Evolutionary conservation across 2,797 vertebrate genomes (phyloP), one percentile per base, ranked within the genome.

Genomic region (Myotis findleyi): DNA sequence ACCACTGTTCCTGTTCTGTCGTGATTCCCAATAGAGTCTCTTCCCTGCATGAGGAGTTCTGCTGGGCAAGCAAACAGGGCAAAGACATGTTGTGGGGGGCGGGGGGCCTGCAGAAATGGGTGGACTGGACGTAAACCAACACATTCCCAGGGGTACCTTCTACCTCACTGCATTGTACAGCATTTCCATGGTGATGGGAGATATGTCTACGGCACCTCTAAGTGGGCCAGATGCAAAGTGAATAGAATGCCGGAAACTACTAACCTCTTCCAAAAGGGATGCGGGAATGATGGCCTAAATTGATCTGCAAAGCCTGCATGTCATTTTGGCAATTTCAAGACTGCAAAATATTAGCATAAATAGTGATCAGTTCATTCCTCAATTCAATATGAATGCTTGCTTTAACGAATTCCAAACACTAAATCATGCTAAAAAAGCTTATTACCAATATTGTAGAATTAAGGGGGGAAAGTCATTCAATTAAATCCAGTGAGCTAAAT

Each of bases 381-480:
- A 62, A 55, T 27, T 44, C 62, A 73, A 57, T 51, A 76, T 7
- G 30, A 79, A 73, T 23, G 13, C 53, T 90, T 72, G 16, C 59
- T 91, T 91, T 72, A 93, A 90, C 77, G 66, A 73, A 84, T 77
- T 89, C 49, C 68, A 41, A 89, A 64, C 71, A n/a, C 25, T 55
- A 59, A 72, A 25, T 94, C 72, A 38, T 23, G 55, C 87, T 73
- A 11, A 72, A 82, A 51, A 59, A 72, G n/a, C 25, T 64, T 75
- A 87, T 71, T 79, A 83, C 49, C 49, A 59, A 89, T 41, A 30
- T 17, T 23, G 36, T 33, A 72, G 94, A 87, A 62, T 73, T 72
- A 69, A 38, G 57, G 13, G n/a, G 7, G 21, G 57, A 68, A 25
- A 69, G 21, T 71, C 36, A 75, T 47, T 57, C 92, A n/a, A 38